phyloP scores from a whole-genome alignment of 2,113 vertebrate species.

The Sturnira hondurensis region DNA sequence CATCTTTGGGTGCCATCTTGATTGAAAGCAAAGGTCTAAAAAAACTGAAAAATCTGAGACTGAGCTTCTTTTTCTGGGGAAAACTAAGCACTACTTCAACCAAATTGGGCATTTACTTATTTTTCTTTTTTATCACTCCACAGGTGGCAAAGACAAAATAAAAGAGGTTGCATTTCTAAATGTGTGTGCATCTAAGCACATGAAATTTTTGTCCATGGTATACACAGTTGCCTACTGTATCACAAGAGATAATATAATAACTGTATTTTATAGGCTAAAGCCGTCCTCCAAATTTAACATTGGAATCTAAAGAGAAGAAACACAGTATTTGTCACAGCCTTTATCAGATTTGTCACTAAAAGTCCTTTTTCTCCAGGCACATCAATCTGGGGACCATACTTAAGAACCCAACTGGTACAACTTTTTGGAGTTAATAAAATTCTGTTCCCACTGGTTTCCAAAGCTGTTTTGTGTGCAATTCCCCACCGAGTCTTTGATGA shows the following conservation, averaged over 20 bases:
- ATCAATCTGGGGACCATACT: slow-evolving; percentile 38
- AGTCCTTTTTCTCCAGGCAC: slow-evolving; percentile 37
- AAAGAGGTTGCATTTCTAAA: background rate
- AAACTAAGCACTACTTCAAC: background rate
- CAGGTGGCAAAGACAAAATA: background rate
- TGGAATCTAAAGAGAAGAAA: background rate
- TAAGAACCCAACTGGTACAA: slow-evolving; percentile 57
- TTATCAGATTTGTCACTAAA: slow-evolving; percentile 40
- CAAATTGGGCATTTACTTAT: background rate
- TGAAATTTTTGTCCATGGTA: background rate
- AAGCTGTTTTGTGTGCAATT: slow-evolving; percentile 65
- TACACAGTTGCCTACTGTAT: background rate
- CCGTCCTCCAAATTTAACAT: slow-evolving; percentile 2
- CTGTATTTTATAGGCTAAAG: slow-evolving; percentile 16
- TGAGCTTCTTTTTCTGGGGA: background rate
- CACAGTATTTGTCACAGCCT: slow-evolving; percentile 3
- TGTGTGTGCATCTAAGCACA: background rate
- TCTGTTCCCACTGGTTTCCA: slow-evolving; percentile 62
- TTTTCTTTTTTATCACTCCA: background rate
- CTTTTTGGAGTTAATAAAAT: slow-evolving; percentile 73
- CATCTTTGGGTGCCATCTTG: background rate
- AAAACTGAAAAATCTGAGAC: background rate
- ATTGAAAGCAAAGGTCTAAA: background rate
- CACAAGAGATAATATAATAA: background rate
- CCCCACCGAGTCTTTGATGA: slow-evolving; percentile 73